Evolutionary conservation across 2,797 vertebrate genomes (phyloP), one percentile per base, ranked within the genome.

Genomic region (Choloepus didactylus): DNA sequence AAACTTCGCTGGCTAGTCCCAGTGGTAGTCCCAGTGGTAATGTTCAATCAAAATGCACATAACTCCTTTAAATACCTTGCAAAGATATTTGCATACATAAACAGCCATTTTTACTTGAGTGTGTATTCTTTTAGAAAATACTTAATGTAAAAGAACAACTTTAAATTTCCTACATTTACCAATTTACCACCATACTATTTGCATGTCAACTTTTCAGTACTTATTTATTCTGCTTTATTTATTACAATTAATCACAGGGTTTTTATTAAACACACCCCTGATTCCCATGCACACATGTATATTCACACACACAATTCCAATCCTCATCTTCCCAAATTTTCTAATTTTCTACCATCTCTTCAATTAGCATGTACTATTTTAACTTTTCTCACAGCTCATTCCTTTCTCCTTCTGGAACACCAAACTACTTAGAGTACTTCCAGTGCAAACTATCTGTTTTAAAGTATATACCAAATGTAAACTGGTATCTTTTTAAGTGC

Each of bases 401-500:
- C 2, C 14, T 88, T 67, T 23, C 19, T 16, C 38, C 4, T 83
- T 86, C 19, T 49, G 60, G 62, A 66, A 64, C 23, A 49, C 1
- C 3, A 62, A 76, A 54, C 12, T 62, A 84, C 51, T 62, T 93
- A 88, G 49, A 91, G 75, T 77, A 83, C 59, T 92, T 96, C 79
- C 79, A 69, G 29, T 89, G 76, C 19, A 67, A 97, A 92, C 0
- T 29, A 87, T 60, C 7, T 66, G 3, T 70, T 94, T 90, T 75
- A 80, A 97, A 88, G 29, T 46, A 88, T 4, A 21, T 59, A 70
- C 5, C 15, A 76, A 97, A 95, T 60, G 8, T 87, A 92, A 81
- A 84, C 75, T 81, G 35, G 3, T 88, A 12, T 9, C 92, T 46
- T 51, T 86, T 93, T 51, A 90, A 95, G 83, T 98, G 14, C 80